Evolutionary conservation across 2,113 vertebrate genomes (phyloP), one percentile per base, ranked within the genome.

Genomic region (Phalacrocorax pelagicus): DNA sequence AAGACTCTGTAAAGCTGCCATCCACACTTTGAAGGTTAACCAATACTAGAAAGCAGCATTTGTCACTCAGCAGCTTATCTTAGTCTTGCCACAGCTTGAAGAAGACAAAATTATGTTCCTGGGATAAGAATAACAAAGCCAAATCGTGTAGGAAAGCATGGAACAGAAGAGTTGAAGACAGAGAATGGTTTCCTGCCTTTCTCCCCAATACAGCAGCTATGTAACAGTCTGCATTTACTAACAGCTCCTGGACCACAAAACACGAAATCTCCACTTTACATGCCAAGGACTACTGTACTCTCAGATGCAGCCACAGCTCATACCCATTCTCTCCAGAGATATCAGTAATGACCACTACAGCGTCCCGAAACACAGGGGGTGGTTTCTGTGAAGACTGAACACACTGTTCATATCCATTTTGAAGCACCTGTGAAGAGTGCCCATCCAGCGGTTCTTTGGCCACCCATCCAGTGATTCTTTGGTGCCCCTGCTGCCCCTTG

Each of bases 71-170:
- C 46, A 79, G 52, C 32, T 94, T 81, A 61, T 65, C 69, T 79
- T 52, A 82, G 86, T 54, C 82, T 86, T 79, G 66, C 57, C 79
- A 81, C 70, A 79, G 70, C 71, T 74, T 63, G 61, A 85, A 67
- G 54, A 70, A 3, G 40, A 91, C 80, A 92, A 63, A 88, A 63
- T 42, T 22, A 65, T 18, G 17, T 32, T 20, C 62, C n/a, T 71
- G 46, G 29, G 51, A 51, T 40, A 70, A 49, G 34, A 86, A 87
- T 29, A 63, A 71, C 22, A 21, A 74, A 81, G 59, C 36, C 51
- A 88, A 75, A 81, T 55, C 15, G 9, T 0, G 5, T 1, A 67
- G 13, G n/a, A 63, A 67, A 94, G 75, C 15, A 75, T 0, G 6
- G 20, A 89, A 59, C 3, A 47, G 61, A n/a, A 36, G 46, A 72